A percentile compares a stretch with the other conserved stretches of the same genome.
phyloP scores from a whole-genome alignment of 2,113 vertebrate genomes.

The Microtus pennsylvanicus region DNA sequence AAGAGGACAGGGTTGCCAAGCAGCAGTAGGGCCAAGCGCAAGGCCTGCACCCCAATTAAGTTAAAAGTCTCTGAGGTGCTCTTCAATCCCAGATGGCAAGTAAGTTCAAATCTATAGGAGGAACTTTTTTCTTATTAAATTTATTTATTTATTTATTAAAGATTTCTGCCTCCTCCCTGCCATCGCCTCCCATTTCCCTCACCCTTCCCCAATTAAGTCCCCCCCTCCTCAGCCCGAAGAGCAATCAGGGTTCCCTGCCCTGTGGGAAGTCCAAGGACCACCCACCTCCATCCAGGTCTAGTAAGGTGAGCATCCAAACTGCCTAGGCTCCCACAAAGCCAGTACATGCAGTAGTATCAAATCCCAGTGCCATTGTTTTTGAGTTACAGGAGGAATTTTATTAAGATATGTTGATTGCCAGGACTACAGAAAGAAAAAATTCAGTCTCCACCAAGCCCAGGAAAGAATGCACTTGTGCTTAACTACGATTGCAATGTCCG shows the following conservation, averaged over 20 bases:
- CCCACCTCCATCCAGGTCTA: no score
- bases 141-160: no score
- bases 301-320: no score
- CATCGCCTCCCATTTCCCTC: no score
- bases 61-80: constrained; percentile 86
- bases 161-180: no score
- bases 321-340: no score
- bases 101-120: constrained; percentile 72
- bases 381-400: constrained; percentile 71
- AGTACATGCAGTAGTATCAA: no score
- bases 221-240: no score
- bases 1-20: constrained; percentile 81
- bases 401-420: constrained; percentile 72
- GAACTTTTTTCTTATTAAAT: constrained; percentile 49
- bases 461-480: background rate
- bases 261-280: no score
- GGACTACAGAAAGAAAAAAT: constrained; percentile 61
- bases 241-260: no score
- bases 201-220: no score
- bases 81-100: constrained; percentile 79
- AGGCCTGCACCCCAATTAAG: constrained; percentile 85
- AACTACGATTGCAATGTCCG: background rate
- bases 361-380: no score
- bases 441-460: constrained; percentile 36
- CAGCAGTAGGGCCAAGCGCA: constrained; percentile 83